Base-by-base conservation (phyloP, 2,888 invertebrate genomes). In the Cerastoderma edule region DNA sequence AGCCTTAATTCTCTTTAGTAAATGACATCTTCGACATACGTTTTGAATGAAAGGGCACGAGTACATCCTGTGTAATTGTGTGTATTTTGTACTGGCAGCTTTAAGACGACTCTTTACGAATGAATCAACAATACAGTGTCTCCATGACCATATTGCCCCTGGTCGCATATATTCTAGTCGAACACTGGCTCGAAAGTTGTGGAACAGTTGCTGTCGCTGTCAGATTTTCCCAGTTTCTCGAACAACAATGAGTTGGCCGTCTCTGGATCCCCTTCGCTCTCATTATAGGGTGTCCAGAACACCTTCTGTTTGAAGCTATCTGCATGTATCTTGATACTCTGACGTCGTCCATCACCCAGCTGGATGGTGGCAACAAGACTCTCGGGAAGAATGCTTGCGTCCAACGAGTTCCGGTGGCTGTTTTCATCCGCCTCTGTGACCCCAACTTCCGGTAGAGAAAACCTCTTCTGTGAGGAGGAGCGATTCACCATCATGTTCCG, bases 361-460 rank as follows among this genome's bases (percentile, higher is more conserved):
- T 82, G 77, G n/a, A 82, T 78, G 32, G 57, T 79, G 3, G 82
- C 82, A 6, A 82, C 72, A 5, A 82, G 60, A n/a, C 76, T 73
- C 28, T 82, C 79, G 16, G 82, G 82, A 28, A 79, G 60, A 32
- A 72, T 60, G 8, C 60, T 32, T 10, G 60, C 60, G 16, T 82
- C 79, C 6, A 82, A 39, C 13, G 75, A 70, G 1, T 74, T 75
- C 33, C 67, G 46, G n/a, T 78, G 67, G 5, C 46, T 57, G 22
- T 13, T 22, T 2, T 48, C 39, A 5, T 33, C 60, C 3, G 48
- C 19, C 19, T 46, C 65, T 8, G 16, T 44, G 6, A 27, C 16
- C 6, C 60, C 39, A 4, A 39, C 39, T 24, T 60, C 60, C 39
- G 60, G 60, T 2, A 60, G 39, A 24, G 60, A 39, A 39, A 60